phyloP scores from a whole-genome alignment of 2,888 invertebrate species.

The Crossocerus cetratus region DNA sequence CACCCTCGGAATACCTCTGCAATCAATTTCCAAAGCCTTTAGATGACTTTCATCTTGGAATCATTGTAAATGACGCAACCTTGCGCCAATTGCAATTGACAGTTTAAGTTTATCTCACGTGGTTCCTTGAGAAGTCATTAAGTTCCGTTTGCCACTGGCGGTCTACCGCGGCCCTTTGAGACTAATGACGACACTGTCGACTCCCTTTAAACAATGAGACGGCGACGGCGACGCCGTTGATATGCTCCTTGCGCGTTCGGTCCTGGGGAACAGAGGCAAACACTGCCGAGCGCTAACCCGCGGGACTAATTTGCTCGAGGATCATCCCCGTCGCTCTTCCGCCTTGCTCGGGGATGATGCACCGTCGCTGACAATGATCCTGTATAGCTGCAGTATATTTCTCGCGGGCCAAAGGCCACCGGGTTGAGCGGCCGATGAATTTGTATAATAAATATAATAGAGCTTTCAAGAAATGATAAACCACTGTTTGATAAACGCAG shows the following conservation, averaged over 20 bases:
- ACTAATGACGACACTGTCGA: conserved; percentile 18
- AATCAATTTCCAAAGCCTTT: conserved; percentile 5
- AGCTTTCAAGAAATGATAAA: too few relatives aligned
- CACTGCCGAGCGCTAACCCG: background rate
- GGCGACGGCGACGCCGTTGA: too few relatives aligned
- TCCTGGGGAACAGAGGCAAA: background rate
- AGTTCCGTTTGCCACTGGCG: conserved; percentile 40
- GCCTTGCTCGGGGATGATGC: too few relatives aligned
- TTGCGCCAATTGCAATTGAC: conserved; percentile 5
- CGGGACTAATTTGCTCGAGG: background rate
- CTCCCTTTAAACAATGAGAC: conserved; percentile 33
- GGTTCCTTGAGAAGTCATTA: conserved; percentile 59
- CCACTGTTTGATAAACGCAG: too few relatives aligned
- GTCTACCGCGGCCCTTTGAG: conserved; percentile 24
- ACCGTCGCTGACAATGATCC: too few relatives aligned
- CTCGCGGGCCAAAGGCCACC: too few relatives aligned
- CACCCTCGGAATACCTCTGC: too few relatives aligned
- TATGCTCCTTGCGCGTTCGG: conserved; percentile 4
- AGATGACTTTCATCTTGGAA: conserved; percentile 39
- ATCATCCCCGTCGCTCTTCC: too few relatives aligned
- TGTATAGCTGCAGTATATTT: too few relatives aligned
- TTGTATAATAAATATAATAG: too few relatives aligned
- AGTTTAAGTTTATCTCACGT: conserved; percentile 60
- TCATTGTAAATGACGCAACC: conserved; percentile 15
- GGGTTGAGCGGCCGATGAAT: too few relatives aligned